Conservation (phyloP, 2,888 invertebrate species). For the Steinernema scapterisci region DNA sequence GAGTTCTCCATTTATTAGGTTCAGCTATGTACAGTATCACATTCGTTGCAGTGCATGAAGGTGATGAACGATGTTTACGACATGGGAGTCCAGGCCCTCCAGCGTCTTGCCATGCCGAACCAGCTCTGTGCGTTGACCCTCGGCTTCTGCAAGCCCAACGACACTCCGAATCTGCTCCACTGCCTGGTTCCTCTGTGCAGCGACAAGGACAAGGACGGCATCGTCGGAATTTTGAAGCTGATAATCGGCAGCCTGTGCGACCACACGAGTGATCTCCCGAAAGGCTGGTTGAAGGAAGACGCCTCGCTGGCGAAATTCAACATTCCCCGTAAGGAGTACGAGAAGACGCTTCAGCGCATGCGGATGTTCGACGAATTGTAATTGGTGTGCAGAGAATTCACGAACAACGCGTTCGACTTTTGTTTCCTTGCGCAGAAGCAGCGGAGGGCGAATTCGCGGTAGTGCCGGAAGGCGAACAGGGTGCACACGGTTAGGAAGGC, state of each 20-base stretch:
- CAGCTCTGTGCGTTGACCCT: constrained; percentile 27
- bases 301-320: neutral
- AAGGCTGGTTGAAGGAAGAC: too few relatives aligned
- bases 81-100: neutral
- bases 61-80: constrained; percentile 1
- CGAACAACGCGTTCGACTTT: constrained; percentile 3
- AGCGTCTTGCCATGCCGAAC: constrained; percentile 4
- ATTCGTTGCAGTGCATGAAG: constrained; percentile 14
- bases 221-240: neutral
- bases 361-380: constrained; percentile 30
- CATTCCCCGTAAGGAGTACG: constrained; percentile 4
- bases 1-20: neutral
- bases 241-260: neutral
- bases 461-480: constrained; percentile 20
- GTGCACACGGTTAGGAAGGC: constrained; percentile 6
- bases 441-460: constrained; percentile 11
- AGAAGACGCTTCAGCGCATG: constrained; percentile 26
- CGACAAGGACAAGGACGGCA: neutral
- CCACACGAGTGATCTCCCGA: neutral
- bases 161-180: constrained; percentile 24
- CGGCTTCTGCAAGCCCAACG: constrained; percentile 23
- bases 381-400: neutral
- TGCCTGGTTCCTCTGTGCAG: neutral
- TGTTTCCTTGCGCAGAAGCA: constrained; percentile 4
- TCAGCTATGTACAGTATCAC: neutral